Base-by-base conservation (phyloP, 1,140 invertebrate species). In the Penaeus japonicus region DNA sequence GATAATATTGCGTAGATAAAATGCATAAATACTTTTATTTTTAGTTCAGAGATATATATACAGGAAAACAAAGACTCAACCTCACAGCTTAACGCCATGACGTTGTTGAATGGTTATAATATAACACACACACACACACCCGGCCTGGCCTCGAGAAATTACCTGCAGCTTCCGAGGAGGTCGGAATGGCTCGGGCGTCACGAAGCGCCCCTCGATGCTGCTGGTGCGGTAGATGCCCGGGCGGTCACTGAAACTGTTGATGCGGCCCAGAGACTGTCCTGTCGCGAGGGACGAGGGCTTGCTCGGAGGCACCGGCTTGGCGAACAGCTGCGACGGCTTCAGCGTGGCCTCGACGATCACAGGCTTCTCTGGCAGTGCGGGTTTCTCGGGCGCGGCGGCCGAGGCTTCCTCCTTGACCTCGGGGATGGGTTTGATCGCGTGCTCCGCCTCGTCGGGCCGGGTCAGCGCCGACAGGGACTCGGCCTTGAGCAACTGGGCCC, bases 111-210 rank as follows among this genome's bases (percentile, higher is more conserved):
- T 12, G 15, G 47, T 10, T 12, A 7, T 47, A 47, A 1, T n/a
- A n/a, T n/a, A n/a, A n/a, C n/a, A n/a, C n/a, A n/a, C n/a, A n/a
- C n/a, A n/a, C n/a, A n/a, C n/a, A n/a, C n/a, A n/a, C n/a, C n/a
- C n/a, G n/a, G n/a, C n/a, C n/a, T n/a, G n/a, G n/a, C 27, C 73
- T 20, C 73, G 5, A 35, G 32, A 0, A 77, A 32, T 78, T 77
- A 85, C 84, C 84, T 85, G 65, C 24, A 75, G 39, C 32, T 53
- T 77, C 1, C 73, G 65, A 10, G 70, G 84, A 35, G 84, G 84
- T 22, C 84, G 39, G n/a, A 54, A 32, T 22, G 84, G 84, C 17
- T 78, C 73, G 1, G 84, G 84, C 2, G 27, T 54, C 18, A 32
- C 73, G 70, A 85, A 85, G 47, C 32, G 70, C 20, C 70, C 70